Evolutionary conservation across 2,888 invertebrate species (phyloP).

Genomic region (Chrysotoxum bicinctum): DNA sequence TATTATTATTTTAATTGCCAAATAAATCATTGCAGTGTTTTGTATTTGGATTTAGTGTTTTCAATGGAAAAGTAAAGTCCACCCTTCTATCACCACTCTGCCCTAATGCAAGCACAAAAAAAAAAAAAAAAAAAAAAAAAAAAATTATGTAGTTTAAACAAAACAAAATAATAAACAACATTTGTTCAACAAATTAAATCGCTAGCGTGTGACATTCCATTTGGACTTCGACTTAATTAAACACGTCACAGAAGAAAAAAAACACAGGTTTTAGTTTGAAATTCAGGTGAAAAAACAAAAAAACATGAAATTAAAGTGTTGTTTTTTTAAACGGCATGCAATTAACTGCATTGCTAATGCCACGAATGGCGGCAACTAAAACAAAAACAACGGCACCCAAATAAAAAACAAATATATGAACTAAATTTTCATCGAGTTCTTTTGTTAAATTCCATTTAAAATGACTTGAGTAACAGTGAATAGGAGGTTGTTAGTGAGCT

Average conservation of each 20-base stretch:
- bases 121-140: neutral
- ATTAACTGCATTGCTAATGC: constrained; percentile 44
- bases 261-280: neutral
- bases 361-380: neutral
- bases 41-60: neutral
- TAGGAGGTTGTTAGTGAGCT: neutral
- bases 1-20: constrained; percentile 55
- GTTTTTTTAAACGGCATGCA: constrained; percentile 44
- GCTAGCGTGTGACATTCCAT: constrained; percentile 59
- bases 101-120: too few species aligned
- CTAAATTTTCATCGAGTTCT: neutral
- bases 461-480: neutral
- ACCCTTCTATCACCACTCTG: neutral
- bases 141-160: constrained; percentile 11
- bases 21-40: constrained; percentile 43
- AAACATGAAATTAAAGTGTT: constrained; percentile 8
- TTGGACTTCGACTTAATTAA: constrained; percentile 14
- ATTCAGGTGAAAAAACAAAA: constrained; percentile 25
- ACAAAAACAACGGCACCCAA: neutral
- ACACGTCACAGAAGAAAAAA: constrained; percentile 23
- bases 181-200: constrained; percentile 52
- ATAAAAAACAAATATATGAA: constrained; percentile 10
- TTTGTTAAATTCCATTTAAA: constrained; percentile 31
- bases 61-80: neutral
- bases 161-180: constrained; percentile 10